A percentile compares a stretch with the other conserved stretches of the same genome.
These are phyloP conservation scores for Chymomyza costata DNA, from an alignment of 1,140 invertebrate species.

Conservation along the genomic window DNA sequence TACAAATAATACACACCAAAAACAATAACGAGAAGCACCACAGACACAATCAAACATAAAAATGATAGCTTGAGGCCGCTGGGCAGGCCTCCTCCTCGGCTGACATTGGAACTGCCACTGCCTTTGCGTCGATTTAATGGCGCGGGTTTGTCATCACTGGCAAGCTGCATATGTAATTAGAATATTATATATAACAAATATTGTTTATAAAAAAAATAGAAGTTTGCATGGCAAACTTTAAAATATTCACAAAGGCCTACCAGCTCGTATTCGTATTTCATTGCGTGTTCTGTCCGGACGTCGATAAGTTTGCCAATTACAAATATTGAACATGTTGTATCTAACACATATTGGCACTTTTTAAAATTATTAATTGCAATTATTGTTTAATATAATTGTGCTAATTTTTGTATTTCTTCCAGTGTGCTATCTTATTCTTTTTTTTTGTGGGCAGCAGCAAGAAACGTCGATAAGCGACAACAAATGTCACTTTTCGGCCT, in stretches of 20 bases:
- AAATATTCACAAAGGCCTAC: slow-evolving; percentile 16
- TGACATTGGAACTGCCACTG: slow-evolving; percentile 22
- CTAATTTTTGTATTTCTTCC: too few species aligned
- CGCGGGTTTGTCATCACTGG: slow-evolving; percentile 48
- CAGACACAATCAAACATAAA: slow-evolving; percentile 65
- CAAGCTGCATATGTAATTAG: slow-evolving; percentile 28
- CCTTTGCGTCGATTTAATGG: slow-evolving; percentile 35
- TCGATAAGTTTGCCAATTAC: too few species aligned
- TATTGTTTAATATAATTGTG: too few species aligned
- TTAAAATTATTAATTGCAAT: too few species aligned
- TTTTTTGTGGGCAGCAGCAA: too few species aligned
- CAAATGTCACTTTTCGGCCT: too few species aligned
- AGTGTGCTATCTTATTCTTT: too few species aligned
- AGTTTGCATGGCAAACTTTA: too few species aligned
- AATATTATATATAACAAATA: neutral
- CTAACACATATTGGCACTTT: too few species aligned
- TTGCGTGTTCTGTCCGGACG: slow-evolving; percentile 21
- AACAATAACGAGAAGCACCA: slow-evolving; percentile 57
- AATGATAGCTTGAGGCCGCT: slow-evolving; percentile 68
- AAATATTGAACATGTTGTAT: too few species aligned
- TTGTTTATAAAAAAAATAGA: neutral
- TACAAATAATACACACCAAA: slow-evolving; percentile 69
- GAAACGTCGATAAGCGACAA: too few species aligned
- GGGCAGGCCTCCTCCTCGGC: slow-evolving; percentile 31
- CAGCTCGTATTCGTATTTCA: slow-evolving; percentile 64